These are phyloP conservation scores for Drosophila testacea DNA, from an alignment of 2,888 invertebrate species.

Conservation along the genomic window DNA sequence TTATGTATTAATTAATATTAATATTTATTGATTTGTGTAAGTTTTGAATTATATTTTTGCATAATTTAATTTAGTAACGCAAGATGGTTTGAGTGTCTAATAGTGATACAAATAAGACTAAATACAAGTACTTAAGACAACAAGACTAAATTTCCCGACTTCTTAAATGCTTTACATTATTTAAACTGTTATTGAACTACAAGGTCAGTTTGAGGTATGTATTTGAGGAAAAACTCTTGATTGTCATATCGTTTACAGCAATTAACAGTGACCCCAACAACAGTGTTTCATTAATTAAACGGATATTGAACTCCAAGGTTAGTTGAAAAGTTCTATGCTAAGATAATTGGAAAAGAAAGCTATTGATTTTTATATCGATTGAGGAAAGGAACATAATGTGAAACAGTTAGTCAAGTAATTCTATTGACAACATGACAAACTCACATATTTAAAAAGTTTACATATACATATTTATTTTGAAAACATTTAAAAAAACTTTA, in stretches of 20 bases:
- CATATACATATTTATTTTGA: background rate
- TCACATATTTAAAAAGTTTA: background rate
- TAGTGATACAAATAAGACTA: no score
- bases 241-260: slow-evolving; percentile 16
- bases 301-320: slow-evolving; percentile 11
- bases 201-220: background rate
- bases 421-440: no score
- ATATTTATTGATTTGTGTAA: no score
- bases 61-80: no score
- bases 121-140: background rate
- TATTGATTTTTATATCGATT: slow-evolving; percentile 33
- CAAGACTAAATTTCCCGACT: background rate
- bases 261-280: slow-evolving; percentile 6
- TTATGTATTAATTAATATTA: no score
- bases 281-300: slow-evolving; percentile 3
- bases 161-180: background rate
- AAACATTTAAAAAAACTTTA: no score
- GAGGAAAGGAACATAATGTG: slow-evolving; percentile 5
- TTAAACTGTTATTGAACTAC: background rate
- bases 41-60: no score
- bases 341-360: background rate
- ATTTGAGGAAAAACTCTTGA: background rate
- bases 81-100: no score
- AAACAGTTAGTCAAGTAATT: no score
- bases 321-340: background rate